Percentiles rank a stretch among this genome's conserved stretches.
Evolutionary conservation across 1,140 invertebrate genomes (phyloP).

Genomic region (Rhopalosiphum maidis): DNA sequence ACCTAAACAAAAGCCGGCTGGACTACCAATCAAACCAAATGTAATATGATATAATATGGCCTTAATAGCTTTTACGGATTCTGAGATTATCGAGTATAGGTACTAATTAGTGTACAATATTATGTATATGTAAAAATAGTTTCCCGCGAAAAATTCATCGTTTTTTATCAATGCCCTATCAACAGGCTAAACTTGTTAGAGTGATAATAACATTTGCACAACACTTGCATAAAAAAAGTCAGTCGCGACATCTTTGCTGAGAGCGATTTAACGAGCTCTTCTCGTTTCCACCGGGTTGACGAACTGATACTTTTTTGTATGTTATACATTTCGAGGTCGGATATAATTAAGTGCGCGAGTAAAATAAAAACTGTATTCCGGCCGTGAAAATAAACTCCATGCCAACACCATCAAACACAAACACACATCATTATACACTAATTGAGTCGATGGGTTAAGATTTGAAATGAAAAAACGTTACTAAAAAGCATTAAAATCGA

Average conservation of each 20-base stretch:
- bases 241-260: too few species aligned
- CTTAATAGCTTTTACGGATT: neutral
- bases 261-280: too few species aligned
- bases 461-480: too few species aligned
- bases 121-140: neutral
- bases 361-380: neutral
- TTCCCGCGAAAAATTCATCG: neutral
- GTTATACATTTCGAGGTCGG: neutral
- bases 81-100: neutral
- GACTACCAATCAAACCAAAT: neutral
- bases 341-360: neutral
- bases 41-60: neutral
- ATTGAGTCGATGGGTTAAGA: too few species aligned
- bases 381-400: neutral
- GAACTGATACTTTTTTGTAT: neutral
- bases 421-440: too few species aligned
- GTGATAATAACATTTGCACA: neutral
- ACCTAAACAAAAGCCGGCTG: too few species aligned
- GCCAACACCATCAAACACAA: neutral
- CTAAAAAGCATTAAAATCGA: too few species aligned
- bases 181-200: neutral
- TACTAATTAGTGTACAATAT: neutral
- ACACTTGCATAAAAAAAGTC: neutral
- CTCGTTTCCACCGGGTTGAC: too few species aligned
- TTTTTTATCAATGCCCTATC: neutral